Conservation (phyloP, 2,888 invertebrate genomes). For the Hofmannophila pseudospretella region DNA sequence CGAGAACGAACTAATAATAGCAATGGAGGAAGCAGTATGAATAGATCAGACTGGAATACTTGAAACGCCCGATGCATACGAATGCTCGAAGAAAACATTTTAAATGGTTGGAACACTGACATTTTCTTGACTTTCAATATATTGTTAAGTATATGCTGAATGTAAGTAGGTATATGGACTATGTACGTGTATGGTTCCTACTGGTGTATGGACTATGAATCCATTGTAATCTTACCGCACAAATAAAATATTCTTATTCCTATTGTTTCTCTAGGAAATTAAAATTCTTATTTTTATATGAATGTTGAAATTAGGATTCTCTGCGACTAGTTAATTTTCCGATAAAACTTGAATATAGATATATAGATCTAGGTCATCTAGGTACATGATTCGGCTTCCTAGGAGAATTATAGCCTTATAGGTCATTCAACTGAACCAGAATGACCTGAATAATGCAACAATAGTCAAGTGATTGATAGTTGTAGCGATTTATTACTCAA, state of each 20-base stretch:
- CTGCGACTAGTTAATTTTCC: no score
- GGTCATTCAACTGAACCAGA: conserved; percentile 62
- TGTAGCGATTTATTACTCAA: background rate
- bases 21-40: conserved; percentile 58
- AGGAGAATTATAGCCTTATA: no score
- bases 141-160: background rate
- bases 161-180: conserved; percentile 10
- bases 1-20: conserved; percentile 54
- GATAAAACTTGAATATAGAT: no score
- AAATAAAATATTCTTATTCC: no score
- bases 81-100: conserved; percentile 12
- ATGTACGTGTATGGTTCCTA: no score
- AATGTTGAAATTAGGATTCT: no score
- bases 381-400: no score
- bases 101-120: background rate
- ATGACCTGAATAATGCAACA: conserved; percentile 63
- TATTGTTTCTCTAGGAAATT: no score
- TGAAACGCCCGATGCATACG: conserved; percentile 43
- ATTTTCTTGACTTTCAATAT: background rate
- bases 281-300: no score
- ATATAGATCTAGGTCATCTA: no score
- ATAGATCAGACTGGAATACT: conserved; percentile 54
- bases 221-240: no score
- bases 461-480: conserved; percentile 23
- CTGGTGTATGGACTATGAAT: no score